phyloP scores from a whole-genome alignment of 2,113 vertebrate genomes.

The Gopherus flavomarginatus region DNA sequence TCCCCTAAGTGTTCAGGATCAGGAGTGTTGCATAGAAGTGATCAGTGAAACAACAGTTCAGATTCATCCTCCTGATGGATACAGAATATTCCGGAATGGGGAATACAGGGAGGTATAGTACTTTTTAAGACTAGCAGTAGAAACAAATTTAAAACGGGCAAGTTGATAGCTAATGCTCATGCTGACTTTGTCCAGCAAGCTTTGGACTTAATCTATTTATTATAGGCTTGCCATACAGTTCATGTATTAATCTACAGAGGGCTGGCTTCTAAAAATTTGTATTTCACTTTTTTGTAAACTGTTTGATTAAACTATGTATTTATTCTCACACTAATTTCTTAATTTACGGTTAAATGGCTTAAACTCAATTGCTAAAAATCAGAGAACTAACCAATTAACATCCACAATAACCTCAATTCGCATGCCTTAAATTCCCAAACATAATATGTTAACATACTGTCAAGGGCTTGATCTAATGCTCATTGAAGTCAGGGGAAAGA shows the following conservation, averaged over 20 bases:
- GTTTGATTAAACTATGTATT: background rate
- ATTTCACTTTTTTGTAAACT: background rate
- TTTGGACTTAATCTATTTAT: background rate
- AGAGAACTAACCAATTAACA: background rate
- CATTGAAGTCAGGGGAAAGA: background rate
- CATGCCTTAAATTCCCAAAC: background rate
- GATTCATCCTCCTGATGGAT: conserved; percentile 91
- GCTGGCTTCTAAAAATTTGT: background rate
- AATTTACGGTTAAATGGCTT: background rate
- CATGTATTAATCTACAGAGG: background rate
- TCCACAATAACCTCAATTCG: background rate
- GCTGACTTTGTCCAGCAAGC: background rate
- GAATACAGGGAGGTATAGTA: conserved; percentile 91
- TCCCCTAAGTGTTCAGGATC: conserved; percentile 82
- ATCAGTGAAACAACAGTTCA: conserved; percentile 89
- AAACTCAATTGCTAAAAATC: background rate
- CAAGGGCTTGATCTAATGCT: background rate
- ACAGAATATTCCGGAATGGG: conserved; percentile 87
- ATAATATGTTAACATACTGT: background rate
- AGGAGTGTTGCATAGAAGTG: conserved; percentile 93
- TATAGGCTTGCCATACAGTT: background rate
- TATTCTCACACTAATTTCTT: background rate
- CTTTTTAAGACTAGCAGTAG: background rate
- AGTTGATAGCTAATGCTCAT: background rate
- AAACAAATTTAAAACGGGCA: background rate